phyloP scores from a whole-genome alignment of 2,888 invertebrate species.

The Hipparchia semele region DNA sequence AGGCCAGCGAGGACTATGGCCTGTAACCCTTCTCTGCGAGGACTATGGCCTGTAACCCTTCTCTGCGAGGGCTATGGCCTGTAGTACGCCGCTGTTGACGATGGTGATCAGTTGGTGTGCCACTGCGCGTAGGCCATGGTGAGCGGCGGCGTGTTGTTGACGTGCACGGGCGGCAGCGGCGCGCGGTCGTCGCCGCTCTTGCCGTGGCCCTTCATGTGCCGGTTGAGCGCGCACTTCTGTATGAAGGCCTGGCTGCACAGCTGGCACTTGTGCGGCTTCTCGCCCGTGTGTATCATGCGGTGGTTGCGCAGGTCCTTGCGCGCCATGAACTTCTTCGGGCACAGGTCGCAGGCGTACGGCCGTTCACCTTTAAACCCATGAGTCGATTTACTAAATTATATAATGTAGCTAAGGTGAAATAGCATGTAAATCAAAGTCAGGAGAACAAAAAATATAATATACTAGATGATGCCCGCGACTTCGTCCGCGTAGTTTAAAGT shows the following conservation, averaged over 20 bases:
- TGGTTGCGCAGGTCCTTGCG: conserved; percentile 96
- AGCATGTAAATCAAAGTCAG: no score
- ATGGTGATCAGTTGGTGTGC: conserved; percentile 29
- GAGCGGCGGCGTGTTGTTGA: conserved; percentile 33
- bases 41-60: no score
- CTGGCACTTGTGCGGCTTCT: conserved; percentile 94
- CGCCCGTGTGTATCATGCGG: conserved; percentile 94
- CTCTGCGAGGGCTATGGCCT: no score
- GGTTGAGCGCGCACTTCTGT: conserved; percentile 95
- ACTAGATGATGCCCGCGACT: no score
- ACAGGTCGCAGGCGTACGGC: conserved; percentile 92
- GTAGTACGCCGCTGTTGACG: no score
- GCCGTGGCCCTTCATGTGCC: conserved; percentile 90
- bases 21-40: no score
- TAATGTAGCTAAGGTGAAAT: no score
- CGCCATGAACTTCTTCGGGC: conserved; percentile 95
- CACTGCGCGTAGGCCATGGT: conserved; percentile 41
- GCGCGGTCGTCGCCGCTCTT: conserved; percentile 46
- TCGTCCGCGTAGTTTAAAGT: no score
- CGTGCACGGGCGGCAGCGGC: conserved; percentile 32
- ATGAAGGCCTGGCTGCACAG: conserved; percentile 96
- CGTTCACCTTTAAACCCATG: conserved; percentile 80
- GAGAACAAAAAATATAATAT: no score
- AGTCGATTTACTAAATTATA: background rate
- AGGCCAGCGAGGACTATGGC: no score